Conservation (phyloP, 2,113 vertebrate genomes). For the Natator depressus region DNA sequence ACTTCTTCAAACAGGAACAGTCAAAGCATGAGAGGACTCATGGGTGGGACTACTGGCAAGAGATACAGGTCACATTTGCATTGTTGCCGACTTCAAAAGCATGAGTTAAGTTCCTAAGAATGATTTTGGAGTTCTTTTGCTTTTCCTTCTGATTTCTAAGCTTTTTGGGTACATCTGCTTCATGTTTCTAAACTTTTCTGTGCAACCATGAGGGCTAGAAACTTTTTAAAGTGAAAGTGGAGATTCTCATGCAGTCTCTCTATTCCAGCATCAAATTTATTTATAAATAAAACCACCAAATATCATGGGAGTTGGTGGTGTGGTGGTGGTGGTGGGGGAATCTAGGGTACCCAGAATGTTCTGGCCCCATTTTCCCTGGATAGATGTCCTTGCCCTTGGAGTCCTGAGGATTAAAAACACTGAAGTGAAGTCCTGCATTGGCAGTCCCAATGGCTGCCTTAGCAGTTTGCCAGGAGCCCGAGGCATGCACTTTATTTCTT, state of each 20-base stretch:
- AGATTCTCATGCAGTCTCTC: constrained; percentile 43
- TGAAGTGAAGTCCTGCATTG: constrained; percentile 61
- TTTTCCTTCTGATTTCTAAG: constrained; percentile 57
- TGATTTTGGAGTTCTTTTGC: constrained; percentile 58
- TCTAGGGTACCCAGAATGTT: background rate
- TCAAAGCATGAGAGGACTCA: background rate
- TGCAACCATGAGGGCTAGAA: constrained; percentile 40
- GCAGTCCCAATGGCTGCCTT: constrained; percentile 63
- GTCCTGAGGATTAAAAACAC: constrained; percentile 47
- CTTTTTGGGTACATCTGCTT: constrained; percentile 58
- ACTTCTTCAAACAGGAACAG: background rate
- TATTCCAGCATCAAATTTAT: constrained; percentile 46
- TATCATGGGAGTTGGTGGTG: background rate
- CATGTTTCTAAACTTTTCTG: constrained; percentile 55
- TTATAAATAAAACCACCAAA: constrained; percentile 29
- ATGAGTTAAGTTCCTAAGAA: constrained; percentile 54
- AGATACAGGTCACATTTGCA: constrained; percentile 44
- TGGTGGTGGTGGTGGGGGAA: background rate
- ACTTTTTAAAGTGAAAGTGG: constrained; percentile 42
- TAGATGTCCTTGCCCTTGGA: background rate
- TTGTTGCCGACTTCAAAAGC: constrained; percentile 55
- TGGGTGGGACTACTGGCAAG: background rate
- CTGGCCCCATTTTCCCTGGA: background rate
- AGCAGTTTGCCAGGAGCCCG: constrained; percentile 66
- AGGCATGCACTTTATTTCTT: constrained; percentile 73